Base-by-base conservation (phyloP, 1,140 invertebrate species). In the Paracyclopina nana region DNA sequence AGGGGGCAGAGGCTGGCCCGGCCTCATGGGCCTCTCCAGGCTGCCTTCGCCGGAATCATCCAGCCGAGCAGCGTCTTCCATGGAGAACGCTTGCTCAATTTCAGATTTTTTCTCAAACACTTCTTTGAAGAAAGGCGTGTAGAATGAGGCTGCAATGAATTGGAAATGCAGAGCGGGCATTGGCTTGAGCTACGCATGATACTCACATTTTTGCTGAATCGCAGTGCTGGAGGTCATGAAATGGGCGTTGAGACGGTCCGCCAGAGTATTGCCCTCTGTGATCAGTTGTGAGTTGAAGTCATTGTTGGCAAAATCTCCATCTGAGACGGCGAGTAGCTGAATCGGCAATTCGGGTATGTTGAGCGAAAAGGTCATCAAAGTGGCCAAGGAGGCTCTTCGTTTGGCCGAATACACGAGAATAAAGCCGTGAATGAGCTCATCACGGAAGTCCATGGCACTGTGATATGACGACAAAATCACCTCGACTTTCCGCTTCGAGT, bases 391-490 rank as follows among this genome's bases (percentile, higher is more conserved):
- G 6, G 90, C 88, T 74, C 86, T 87, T 60, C 90, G 73, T 65
- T 92, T 88, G 5, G 86, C 81, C 1, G 87, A 94, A 65, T 92
- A 97, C 44, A 94, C 84, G 46, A 94, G 72, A 60, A 97, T 87
- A 62, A 92, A 91, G 24, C 91, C 91, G 66, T 97, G 90, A 52
- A 91, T 83, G 26, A 91, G 66, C 62, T 90, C 85, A 64, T 91
- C 85, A 54, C 83, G 72, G 65, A 86, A 90, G 56, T 83, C 80
- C 66, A 80, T 82, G 9, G 85, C 86, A 52, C 84, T 85, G 63
- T 96, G 91, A 67, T 91, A 95, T 58, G 88, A 94, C 22, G 86
- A 86, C 53, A 94, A 75, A 54, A 87, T 87, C 2, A 95, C 81
- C 72, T 94, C 85, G 16, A 94, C 82, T 54, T 57, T 57, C 44